A percentile compares a stretch with the other conserved stretches of the same genome.
Evolutionary conservation across 2,888 invertebrate genomes (phyloP).

Genomic region (Drosophila cracens): DNA sequence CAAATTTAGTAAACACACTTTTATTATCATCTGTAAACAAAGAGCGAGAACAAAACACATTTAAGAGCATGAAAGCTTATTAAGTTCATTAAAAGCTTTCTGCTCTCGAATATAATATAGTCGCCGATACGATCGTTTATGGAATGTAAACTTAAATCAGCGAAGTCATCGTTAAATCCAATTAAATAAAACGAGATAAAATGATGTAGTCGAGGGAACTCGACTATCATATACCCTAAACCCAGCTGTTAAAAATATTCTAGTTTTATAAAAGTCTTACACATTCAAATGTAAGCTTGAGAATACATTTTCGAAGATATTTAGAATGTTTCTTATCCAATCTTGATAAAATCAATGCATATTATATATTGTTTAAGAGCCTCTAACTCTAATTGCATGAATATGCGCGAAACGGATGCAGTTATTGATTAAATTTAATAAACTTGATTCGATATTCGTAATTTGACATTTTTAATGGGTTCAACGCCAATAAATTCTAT

Average conservation of each 20-base stretch:
- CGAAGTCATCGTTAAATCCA: background rate
- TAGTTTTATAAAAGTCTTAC: background rate
- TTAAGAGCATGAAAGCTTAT: background rate
- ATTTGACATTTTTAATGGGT: background rate
- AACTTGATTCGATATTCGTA: background rate
- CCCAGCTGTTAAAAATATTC: background rate
- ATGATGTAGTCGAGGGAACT: background rate
- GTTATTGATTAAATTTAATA: background rate
- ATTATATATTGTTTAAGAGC: background rate
- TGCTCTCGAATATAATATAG: background rate
- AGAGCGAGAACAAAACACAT: background rate
- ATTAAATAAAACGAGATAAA: background rate
- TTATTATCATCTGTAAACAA: background rate
- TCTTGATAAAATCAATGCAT: background rate
- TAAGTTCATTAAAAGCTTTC: background rate
- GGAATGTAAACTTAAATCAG: background rate
- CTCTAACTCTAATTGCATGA: background rate
- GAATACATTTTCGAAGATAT: background rate
- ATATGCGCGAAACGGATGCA: background rate
- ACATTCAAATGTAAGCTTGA: background rate
- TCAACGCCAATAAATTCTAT: background rate
- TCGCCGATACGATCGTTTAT: background rate
- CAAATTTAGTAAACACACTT: background rate
- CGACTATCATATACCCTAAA: background rate
- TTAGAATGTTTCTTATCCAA: background rate